Conservation (phyloP, 2,888 invertebrate genomes). For the Pardosa pseudoannulata region DNA sequence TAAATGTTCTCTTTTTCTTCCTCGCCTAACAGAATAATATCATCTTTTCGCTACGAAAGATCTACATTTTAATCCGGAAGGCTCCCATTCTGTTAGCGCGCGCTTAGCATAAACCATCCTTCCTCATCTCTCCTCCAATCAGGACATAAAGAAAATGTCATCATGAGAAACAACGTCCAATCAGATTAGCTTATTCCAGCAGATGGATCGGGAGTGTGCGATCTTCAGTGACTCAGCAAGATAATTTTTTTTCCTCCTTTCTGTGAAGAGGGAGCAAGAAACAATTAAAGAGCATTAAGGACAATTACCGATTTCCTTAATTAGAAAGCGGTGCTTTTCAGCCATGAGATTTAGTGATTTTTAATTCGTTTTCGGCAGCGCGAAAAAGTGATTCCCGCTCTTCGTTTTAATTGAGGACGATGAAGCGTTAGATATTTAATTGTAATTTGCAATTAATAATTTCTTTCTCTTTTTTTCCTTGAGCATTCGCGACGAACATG, state of each 20-base stretch:
- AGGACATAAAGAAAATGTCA: constrained; percentile 38
- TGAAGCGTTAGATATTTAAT: constrained; percentile 6
- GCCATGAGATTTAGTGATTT: constrained; percentile 26
- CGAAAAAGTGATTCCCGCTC: constrained; percentile 38
- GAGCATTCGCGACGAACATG: background rate
- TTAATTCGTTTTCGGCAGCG: constrained; percentile 25
- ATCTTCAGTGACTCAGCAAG: constrained; percentile 21
- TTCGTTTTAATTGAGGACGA: background rate
- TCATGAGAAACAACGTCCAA: constrained; percentile 40
- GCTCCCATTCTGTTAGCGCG: background rate
- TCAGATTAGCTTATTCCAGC: constrained; percentile 23
- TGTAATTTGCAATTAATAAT: background rate
- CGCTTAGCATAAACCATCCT: constrained; percentile 18
- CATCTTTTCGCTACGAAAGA: background rate
- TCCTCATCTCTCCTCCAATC: constrained; percentile 43
- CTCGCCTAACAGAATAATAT: no score
- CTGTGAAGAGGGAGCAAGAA: constrained; percentile 8
- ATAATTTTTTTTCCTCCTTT: constrained; percentile 16
- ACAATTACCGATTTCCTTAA: constrained; percentile 61
- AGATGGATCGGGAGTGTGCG: background rate
- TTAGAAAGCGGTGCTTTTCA: constrained; percentile 43
- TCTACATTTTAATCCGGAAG: background rate
- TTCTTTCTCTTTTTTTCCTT: background rate
- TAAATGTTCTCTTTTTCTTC: no score
- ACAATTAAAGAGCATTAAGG: constrained; percentile 41